These are phyloP conservation scores for Pachycephus smyrnensis DNA, from an alignment of 2,888 invertebrate genomes.

Conservation along the genomic window DNA sequence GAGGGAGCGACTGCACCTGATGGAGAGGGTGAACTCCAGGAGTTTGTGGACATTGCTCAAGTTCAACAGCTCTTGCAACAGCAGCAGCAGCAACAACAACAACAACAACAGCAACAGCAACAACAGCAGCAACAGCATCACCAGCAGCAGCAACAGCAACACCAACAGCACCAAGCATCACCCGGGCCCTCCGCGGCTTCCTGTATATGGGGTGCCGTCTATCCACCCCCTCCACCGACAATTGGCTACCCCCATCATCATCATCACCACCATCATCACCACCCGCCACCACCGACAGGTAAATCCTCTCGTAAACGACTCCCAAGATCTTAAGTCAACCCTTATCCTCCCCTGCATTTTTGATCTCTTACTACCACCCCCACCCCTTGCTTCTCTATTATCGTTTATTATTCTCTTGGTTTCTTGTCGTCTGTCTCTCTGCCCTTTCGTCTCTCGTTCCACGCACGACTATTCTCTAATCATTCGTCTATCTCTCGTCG, in stretches of 20 bases:
- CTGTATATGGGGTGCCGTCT: conserved; percentile 53
- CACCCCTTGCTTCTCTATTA: not conserved
- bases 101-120: conserved; percentile 66
- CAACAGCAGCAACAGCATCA: conserved; percentile 41
- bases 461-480: not conserved
- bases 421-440: not conserved
- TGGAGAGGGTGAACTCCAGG: conserved; percentile 66
- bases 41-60: conserved; percentile 87
- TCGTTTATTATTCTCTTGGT: not conserved
- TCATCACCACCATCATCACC: conserved; percentile 55
- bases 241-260: conserved; percentile 57
- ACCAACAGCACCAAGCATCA: conserved; percentile 46
- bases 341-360: not conserved
- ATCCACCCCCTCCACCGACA: conserved; percentile 56
- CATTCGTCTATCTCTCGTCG: not conserved
- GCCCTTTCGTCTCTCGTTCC: not conserved
- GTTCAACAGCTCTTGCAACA: conserved; percentile 81
- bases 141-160: conserved; percentile 54
- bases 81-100: conserved; percentile 74
- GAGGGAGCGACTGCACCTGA: conserved; percentile 39
- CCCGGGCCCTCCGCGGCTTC: conserved; percentile 30
- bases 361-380: not conserved
- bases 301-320: conserved; percentile 30
- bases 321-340: not conserved
- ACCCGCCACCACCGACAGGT: conserved; percentile 51